phyloP scores from a whole-genome alignment of 1,140 invertebrate species.

The Phenacoccus solenopsis region DNA sequence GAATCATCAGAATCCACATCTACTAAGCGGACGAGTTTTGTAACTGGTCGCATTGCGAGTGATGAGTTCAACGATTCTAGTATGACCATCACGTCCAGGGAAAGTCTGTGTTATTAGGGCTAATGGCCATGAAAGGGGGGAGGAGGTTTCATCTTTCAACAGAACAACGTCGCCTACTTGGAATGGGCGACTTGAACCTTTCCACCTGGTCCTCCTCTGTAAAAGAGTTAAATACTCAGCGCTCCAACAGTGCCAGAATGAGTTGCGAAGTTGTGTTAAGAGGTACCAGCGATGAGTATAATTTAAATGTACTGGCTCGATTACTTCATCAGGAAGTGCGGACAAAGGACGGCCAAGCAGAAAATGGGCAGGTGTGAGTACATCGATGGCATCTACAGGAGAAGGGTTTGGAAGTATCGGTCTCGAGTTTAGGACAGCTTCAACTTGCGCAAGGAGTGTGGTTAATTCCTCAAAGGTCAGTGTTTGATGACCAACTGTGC shows the following conservation, averaged over 20 bases:
- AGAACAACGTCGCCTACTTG: conserved; percentile 18
- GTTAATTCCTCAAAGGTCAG: conserved; percentile 30
- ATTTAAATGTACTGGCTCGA: conserved; percentile 4
- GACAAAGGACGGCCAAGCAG: conserved; percentile 26
- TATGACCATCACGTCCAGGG: conserved; percentile 14
- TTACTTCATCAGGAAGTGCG: conserved; percentile 5
- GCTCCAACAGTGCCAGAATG: conserved; percentile 21
- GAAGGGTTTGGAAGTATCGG: conserved; percentile 24
- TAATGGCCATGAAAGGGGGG: conserved; percentile 15
- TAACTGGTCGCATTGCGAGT: not conserved
- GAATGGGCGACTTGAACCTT: not conserved
- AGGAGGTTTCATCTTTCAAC: not conserved
- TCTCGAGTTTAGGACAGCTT: conserved; percentile 30
- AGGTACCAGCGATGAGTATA: not conserved
- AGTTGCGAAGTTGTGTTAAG: not conserved
- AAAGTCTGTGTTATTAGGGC: not conserved
- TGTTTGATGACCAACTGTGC: conserved; percentile 25
- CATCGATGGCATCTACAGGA: conserved; percentile 20
- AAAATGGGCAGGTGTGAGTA: conserved; percentile 31
- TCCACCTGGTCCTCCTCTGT: conserved; percentile 19
- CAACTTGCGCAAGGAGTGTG: conserved; percentile 26
- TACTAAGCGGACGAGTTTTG: conserved; percentile 13
- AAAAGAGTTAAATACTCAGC: conserved; percentile 19
- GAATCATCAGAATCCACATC: not conserved
- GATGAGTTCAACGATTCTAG: conserved; percentile 14